These are phyloP conservation scores for Drosophila melanosoma DNA, from an alignment of 2,888 invertebrate genomes.

Conservation along the genomic window DNA sequence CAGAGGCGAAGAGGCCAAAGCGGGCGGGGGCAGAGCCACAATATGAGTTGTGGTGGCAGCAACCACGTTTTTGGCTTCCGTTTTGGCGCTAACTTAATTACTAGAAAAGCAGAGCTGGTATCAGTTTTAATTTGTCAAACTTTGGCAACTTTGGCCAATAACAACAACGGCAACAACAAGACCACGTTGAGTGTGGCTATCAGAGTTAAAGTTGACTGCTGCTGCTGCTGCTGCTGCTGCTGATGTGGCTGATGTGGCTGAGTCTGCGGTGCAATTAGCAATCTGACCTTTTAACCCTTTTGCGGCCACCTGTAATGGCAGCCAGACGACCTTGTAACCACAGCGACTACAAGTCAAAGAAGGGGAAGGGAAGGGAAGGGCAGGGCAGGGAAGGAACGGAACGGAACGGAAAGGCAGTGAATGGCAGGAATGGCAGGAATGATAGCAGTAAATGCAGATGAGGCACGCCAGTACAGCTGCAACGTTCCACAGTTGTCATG, in stretches of 20 bases:
- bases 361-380: not conserved
- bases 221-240: not conserved
- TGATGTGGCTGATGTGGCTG: slow-evolving; percentile 3
- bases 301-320: slow-evolving; percentile 44
- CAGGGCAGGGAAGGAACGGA: not conserved
- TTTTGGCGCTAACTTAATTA: slow-evolving; percentile 27
- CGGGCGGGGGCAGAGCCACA: slow-evolving; percentile 8
- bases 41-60: slow-evolving; percentile 6
- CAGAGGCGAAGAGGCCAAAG: not conserved
- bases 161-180: not conserved
- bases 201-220: slow-evolving; percentile 2
- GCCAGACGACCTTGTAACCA: slow-evolving; percentile 74
- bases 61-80: slow-evolving; percentile 36
- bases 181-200: slow-evolving; percentile 3
- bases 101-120: slow-evolving; percentile 55
- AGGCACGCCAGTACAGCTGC: not conserved
- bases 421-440: not conserved
- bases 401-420: not conserved
- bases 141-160: slow-evolving; percentile 38
- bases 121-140: slow-evolving; percentile 65
- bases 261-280: slow-evolving; percentile 64
- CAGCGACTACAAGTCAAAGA: slow-evolving; percentile 51
- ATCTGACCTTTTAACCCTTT: slow-evolving; percentile 76
- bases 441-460: slow-evolving; percentile 8
- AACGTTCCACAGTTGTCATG: slow-evolving; percentile 23